Conservation (phyloP, 2,888 invertebrate genomes). For the Drosophila neotestacea region DNA sequence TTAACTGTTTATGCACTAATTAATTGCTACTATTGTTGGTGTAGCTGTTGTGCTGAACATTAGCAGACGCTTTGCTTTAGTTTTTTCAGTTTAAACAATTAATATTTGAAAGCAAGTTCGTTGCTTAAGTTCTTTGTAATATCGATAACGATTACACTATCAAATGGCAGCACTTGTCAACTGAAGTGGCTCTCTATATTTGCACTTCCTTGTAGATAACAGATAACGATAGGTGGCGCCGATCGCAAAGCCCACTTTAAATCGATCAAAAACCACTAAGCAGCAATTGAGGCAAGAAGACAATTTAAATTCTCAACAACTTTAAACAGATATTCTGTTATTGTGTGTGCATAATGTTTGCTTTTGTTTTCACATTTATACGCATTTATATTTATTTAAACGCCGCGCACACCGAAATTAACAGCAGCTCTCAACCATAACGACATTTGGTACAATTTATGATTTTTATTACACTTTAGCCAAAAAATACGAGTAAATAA, state of each 20-base stretch:
- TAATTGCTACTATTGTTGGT: slow-evolving; percentile 66
- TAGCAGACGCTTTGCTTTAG: slow-evolving; percentile 5
- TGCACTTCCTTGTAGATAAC: slow-evolving; percentile 31
- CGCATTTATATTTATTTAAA: slow-evolving; percentile 73
- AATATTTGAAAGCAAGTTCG: slow-evolving; percentile 55
- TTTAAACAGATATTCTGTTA: slow-evolving; percentile 19
- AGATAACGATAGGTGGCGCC: slow-evolving; percentile 4
- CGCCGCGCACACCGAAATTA: slow-evolving; percentile 41
- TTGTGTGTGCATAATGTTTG: slow-evolving; percentile 34
- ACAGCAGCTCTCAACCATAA: slow-evolving; percentile 66
- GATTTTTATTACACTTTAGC: slow-evolving; percentile 41
- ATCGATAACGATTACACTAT: slow-evolving; percentile 23
- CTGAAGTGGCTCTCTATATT: too few species aligned
- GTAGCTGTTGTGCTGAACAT: slow-evolving; percentile 2
- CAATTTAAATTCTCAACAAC: slow-evolving; percentile 12
- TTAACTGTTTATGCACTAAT: slow-evolving; percentile 84
- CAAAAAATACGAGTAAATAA: slow-evolving; percentile 17
- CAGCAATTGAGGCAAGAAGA: slow-evolving; percentile 2
- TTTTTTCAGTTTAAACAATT: slow-evolving; percentile 13
- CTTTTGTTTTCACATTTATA: slow-evolving; percentile 67
- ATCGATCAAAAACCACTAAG: background rate
- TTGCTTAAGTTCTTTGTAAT: slow-evolving; percentile 76
- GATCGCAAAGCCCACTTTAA: background rate
- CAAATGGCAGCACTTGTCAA: slow-evolving; percentile 22
- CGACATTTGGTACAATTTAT: slow-evolving; percentile 46